A percentile compares a stretch with the other conserved stretches of the same genome.
These are phyloP conservation scores for Sylvietta virens DNA, from an alignment of 2,113 vertebrate genomes.

Conservation along the genomic window DNA sequence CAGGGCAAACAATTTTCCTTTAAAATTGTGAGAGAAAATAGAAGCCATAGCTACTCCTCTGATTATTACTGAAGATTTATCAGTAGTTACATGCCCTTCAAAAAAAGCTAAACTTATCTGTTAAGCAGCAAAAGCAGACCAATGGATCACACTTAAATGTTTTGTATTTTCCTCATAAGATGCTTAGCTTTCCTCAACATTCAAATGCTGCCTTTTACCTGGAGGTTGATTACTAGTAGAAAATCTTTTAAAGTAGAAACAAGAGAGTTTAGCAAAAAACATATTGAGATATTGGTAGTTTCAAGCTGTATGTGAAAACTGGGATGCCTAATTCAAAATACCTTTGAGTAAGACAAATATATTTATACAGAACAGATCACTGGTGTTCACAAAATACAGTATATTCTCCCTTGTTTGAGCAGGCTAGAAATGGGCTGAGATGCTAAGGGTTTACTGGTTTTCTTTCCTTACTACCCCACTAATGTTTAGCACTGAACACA, in stretches of 20 bases:
- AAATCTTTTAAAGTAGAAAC: neutral
- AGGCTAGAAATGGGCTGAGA: neutral
- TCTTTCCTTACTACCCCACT: neutral
- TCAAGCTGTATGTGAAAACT: neutral
- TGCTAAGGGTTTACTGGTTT: neutral
- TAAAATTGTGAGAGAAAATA: neutral
- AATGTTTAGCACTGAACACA: fast-evolving
- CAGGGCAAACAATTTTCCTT: neutral
- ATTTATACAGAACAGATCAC: neutral
- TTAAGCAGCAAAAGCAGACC: neutral
- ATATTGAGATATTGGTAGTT: neutral
- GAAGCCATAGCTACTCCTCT: neutral
- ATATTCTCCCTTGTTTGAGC: neutral
- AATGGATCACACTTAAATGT: neutral
- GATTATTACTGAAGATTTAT: neutral
- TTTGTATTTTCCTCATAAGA: neutral
- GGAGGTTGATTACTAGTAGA: neutral
- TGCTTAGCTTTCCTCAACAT: neutral
- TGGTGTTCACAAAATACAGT: neutral
- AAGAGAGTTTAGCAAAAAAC: neutral
- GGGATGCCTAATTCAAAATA: neutral
- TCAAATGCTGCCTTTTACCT: neutral
- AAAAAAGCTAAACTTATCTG: neutral
- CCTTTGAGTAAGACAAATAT: neutral
- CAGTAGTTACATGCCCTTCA: neutral